Evolutionary conservation across 2,113 vertebrate species (phyloP).

Genomic region (Ictidomys tridecemlineatus): DNA sequence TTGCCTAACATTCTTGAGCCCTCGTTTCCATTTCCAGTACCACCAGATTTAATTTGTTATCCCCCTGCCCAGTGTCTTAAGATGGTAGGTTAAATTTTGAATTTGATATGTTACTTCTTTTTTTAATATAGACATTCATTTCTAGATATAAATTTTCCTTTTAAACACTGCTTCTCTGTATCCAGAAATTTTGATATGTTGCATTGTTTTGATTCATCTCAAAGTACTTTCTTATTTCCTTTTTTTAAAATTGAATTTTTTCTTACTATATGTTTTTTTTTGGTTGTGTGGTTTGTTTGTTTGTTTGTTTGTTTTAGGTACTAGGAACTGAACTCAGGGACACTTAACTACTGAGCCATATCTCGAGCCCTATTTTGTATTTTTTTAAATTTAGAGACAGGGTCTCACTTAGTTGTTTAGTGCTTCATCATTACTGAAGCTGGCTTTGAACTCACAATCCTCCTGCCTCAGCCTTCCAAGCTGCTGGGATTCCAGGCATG

Average conservation of each 20-base stretch:
- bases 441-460: too few species aligned
- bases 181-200: neutral
- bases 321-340: too few species aligned
- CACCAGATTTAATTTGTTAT: neutral
- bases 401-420: too few species aligned
- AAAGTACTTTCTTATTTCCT: constrained; percentile 1
- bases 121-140: constrained; percentile 18
- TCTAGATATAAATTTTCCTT: neutral
- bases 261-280: neutral
- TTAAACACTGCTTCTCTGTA: neutral
- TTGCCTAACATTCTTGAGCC: neutral
- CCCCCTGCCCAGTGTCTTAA: neutral
- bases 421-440: too few species aligned
- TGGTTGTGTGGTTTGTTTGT: too few species aligned
- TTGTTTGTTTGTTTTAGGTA: too few species aligned
- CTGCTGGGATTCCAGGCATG: too few species aligned
- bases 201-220: neutral
- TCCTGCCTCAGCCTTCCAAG: too few species aligned
- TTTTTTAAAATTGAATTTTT: neutral
- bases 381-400: too few species aligned
- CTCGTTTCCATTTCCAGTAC: neutral
- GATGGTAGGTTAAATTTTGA: neutral
- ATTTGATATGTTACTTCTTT: neutral
- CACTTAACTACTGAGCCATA: too few species aligned
- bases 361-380: too few species aligned